Conservation (phyloP, 53 echinoderm and acorn worm genomes). For the Mesocentrotus franciscanus region DNA sequence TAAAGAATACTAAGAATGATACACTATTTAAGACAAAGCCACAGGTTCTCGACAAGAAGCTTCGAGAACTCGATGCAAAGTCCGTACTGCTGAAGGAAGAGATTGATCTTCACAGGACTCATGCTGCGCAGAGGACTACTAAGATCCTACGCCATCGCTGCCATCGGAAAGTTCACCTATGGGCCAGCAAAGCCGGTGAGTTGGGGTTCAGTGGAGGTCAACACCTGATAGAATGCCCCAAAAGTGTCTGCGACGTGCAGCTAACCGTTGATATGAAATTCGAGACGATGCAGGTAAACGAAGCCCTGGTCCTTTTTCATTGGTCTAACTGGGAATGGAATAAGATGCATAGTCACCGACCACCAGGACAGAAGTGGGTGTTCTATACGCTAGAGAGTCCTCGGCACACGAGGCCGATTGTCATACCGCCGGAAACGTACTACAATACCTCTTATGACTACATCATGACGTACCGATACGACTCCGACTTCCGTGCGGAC, state of each 20-base stretch:
- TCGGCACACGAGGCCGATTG: slow-evolving; percentile 32
- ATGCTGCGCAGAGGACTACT: neutral
- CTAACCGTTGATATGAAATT: neutral
- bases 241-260: slow-evolving; percentile 38
- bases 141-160: neutral
- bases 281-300: slow-evolving; percentile 43
- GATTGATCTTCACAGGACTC: neutral
- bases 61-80: neutral
- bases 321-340: slow-evolving; percentile 56
- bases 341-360: slow-evolving; percentile 1
- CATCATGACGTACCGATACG: slow-evolving; percentile 68
- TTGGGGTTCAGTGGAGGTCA: slow-evolving; percentile 11
- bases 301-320: slow-evolving; percentile 44
- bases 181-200: slow-evolving; percentile 4
- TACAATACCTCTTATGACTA: slow-evolving; percentile 64
- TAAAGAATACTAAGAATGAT: neutral
- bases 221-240: slow-evolving; percentile 17
- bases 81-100: neutral
- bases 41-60: neutral
- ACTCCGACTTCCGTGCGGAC: slow-evolving; percentile 67
- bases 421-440: slow-evolving; percentile 39
- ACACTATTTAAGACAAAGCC: neutral
- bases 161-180: slow-evolving; percentile 15
- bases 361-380: slow-evolving; percentile 74
- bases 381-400: slow-evolving; percentile 76